Evolutionary conservation across 2,888 invertebrate species (phyloP).

Genomic region (Cephonodes hylas): DNA sequence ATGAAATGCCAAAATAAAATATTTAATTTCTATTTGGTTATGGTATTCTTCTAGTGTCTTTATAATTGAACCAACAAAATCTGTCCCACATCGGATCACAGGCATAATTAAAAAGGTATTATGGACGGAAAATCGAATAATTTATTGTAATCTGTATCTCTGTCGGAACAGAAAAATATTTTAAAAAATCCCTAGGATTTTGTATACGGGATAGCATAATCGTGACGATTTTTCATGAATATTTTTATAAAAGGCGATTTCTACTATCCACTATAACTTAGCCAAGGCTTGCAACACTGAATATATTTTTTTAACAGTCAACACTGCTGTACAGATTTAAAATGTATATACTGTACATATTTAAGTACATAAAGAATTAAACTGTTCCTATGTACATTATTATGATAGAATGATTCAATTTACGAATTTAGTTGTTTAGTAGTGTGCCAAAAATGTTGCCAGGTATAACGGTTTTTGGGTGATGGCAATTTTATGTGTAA

Average conservation of each 20-base stretch:
- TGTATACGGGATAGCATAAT: neutral
- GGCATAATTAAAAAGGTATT: neutral
- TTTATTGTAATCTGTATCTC: neutral
- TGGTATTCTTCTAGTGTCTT: no score
- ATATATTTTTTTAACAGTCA: neutral
- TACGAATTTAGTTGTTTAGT: conserved; percentile 57
- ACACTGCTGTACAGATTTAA: conserved; percentile 9
- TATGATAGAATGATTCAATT: conserved; percentile 20
- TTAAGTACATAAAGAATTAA: conserved; percentile 40
- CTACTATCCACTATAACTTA: conserved; percentile 19
- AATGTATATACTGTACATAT: conserved; percentile 30
- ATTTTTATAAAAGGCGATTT: conserved; percentile 27
- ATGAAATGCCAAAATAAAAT: no score
- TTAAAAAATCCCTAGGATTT: neutral
- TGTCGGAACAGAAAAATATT: neutral
- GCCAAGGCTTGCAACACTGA: conserved; percentile 8
- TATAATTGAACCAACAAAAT: no score
- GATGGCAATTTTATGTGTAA: conserved; percentile 3
- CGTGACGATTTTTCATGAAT: neutral
- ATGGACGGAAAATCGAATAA: neutral
- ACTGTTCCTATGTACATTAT: conserved; percentile 68
- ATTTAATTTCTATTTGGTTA: no score
- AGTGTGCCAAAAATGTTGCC: conserved; percentile 68
- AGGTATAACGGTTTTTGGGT: conserved; percentile 51
- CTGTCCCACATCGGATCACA: no score